Percentiles rank a stretch among this genome's conserved stretches.
Evolutionary conservation across 2,113 vertebrate species (phyloP).

Genomic region (Chlorocebus sabaeus): DNA sequence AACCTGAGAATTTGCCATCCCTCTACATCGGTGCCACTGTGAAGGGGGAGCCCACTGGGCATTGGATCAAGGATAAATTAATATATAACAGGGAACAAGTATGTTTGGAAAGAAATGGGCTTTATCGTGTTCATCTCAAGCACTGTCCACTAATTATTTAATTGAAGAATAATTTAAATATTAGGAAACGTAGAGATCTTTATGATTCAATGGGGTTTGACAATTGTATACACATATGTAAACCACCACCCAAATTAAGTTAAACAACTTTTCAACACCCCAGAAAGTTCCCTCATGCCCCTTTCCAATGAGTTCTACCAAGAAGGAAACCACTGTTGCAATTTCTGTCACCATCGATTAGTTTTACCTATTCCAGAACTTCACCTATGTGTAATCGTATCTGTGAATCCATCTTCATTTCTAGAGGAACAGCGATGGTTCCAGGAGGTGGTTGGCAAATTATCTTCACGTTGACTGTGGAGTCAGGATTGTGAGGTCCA

Average conservation of each 20-base stretch:
- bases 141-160: background rate
- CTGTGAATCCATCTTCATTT: background rate
- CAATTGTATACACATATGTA: background rate
- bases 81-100: background rate
- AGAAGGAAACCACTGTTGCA: background rate
- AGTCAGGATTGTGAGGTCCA: background rate
- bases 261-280: background rate
- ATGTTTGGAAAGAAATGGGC: background rate
- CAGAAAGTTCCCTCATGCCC: background rate
- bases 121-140: background rate
- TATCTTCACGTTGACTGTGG: background rate
- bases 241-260: background rate
- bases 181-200: background rate
- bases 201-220: background rate
- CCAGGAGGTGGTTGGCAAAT: background rate
- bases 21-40: background rate
- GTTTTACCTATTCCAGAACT: background rate
- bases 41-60: background rate
- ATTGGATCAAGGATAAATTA: background rate
- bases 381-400: background rate
- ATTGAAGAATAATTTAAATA: background rate
- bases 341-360: background rate
- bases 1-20: background rate
- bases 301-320: background rate
- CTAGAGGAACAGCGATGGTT: background rate